Evolutionary conservation across 2,888 invertebrate species (phyloP), one percentile per base, ranked within the genome.

Genomic region (Entomobrya multifasciata): DNA sequence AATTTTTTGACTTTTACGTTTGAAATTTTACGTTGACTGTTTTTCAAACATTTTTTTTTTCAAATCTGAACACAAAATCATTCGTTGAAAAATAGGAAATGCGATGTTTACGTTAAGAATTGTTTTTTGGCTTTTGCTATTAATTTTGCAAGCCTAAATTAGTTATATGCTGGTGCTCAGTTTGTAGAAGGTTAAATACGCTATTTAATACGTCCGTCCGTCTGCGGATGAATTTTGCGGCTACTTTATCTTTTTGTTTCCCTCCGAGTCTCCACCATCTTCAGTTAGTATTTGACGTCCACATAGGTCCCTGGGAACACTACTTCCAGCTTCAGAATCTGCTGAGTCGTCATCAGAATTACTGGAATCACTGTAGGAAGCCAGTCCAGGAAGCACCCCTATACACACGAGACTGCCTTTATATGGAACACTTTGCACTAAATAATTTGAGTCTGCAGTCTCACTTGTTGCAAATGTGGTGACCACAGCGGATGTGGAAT

Each of bases 361-460:
- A 90, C 94, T 96, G 0, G 96, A 95, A 87, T 95, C 95, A 0
- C 94, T 94, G 91, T 96, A 97, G 88, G 95, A 94, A 0, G 96
- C 97, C 78, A 98, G 94, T 0, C 97, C 97, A 0, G 97, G 97
- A 83, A 98, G 93, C 76, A 97, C 95, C 0, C 95, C 97, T 85
- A 97, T 94, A 91, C 96, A 96, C 22, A 90, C 90, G 57, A 90
- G 87, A 81, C 87, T 89, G 0, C 90, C 90, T 86, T 90, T 90
- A 83, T 90, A 89, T 25, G 90, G 90, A 65, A 90, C 88, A 80
- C 90, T 89, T 49, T 85, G 67, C 27, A 88, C 67, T 41, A 72
- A 65, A 20, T 80, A 65, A 86, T 55, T 15, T 22, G 77, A 77
- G 55, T 86, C 57, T 76, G 76, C 70, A n/a, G 67, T 62, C 67